These are phyloP conservation scores for Centropristis striata DNA, from an alignment of 2,113 vertebrate genomes.

Conservation along the genomic window DNA sequence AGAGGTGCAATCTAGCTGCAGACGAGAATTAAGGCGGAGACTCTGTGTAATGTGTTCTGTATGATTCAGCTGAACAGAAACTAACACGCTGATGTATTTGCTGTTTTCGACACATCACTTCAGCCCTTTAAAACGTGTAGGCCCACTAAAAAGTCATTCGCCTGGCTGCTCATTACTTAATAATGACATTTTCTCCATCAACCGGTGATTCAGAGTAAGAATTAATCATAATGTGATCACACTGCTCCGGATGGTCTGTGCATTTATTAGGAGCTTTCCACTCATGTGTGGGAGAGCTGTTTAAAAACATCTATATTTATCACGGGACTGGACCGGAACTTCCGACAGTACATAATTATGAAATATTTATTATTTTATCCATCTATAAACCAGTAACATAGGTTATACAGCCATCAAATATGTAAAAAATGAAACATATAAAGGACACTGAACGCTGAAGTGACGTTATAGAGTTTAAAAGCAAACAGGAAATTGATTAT, in stretches of 20 bases:
- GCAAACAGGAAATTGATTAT: too few relatives aligned
- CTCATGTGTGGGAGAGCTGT: constrained; percentile 38
- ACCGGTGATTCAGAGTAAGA: constrained; percentile 52
- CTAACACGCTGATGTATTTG: not conserved
- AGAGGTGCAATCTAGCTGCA: constrained; percentile 19
- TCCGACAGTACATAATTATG: not conserved
- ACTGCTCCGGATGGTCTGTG: constrained; percentile 12
- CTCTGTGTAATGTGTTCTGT: not conserved
- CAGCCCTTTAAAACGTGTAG: too few relatives aligned
- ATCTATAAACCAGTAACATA: not conserved
- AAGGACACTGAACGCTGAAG: too few relatives aligned
- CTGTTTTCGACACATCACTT: not conserved
- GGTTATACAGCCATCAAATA: not conserved
- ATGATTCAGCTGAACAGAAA: not conserved
- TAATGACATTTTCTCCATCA: constrained; percentile 18
- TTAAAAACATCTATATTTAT: constrained; percentile 37
- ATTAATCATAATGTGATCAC: constrained; percentile 45
- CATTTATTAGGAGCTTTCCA: constrained; percentile 19
- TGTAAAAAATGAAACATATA: too few relatives aligned
- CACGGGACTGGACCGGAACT: not conserved
- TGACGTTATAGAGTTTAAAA: too few relatives aligned
- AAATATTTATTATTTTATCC: not conserved
- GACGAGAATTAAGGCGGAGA: constrained; percentile 20
- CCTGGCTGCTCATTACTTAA: not conserved
- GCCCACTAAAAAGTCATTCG: too few relatives aligned